Evolutionary conservation across 1,140 invertebrate genomes (phyloP).

Genomic region (Formica selysi): DNA sequence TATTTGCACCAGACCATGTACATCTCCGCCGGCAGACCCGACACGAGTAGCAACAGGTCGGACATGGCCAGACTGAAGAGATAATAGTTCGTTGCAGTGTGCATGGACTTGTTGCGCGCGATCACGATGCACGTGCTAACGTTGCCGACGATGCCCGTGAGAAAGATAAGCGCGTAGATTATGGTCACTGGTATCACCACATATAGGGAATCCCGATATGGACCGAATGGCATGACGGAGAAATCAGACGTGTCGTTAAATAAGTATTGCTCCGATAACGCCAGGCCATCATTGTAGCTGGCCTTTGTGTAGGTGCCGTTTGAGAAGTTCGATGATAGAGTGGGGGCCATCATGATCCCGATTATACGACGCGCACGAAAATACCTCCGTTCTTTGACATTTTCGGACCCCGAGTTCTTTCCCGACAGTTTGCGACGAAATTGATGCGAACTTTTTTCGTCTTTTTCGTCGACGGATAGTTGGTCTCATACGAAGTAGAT

Average conservation of each 20-base stretch:
- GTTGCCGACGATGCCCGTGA: slow-evolving; percentile 96
- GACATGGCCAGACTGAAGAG: slow-evolving; percentile 97
- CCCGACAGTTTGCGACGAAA: background rate
- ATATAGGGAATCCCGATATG: slow-evolving; percentile 89
- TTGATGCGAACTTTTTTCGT: background rate
- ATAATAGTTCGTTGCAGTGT: slow-evolving; percentile 97
- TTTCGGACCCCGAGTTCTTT: background rate
- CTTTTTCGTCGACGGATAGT: background rate
- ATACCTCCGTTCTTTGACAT: background rate
- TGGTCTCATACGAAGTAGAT: background rate
- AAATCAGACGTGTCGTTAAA: background rate
- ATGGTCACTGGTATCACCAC: slow-evolving; percentile 93
- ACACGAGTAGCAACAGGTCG: slow-evolving; percentile 95
- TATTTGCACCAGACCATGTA: slow-evolving; percentile 95
- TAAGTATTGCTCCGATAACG: background rate
- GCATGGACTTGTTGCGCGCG: slow-evolving; percentile 95
- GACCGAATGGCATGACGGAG: slow-evolving; percentile 61
- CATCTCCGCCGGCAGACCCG: slow-evolving; percentile 94
- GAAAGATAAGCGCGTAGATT: slow-evolving; percentile 94
- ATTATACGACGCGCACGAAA: background rate
- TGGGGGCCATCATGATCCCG: background rate
- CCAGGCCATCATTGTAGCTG: background rate
- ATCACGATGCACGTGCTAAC: slow-evolving; percentile 97
- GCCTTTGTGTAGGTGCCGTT: slow-evolving; percentile 41
- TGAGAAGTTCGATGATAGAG: background rate